phyloP scores from a whole-genome alignment of 2,888 invertebrate species.

The Dolichopus griseipennis region DNA sequence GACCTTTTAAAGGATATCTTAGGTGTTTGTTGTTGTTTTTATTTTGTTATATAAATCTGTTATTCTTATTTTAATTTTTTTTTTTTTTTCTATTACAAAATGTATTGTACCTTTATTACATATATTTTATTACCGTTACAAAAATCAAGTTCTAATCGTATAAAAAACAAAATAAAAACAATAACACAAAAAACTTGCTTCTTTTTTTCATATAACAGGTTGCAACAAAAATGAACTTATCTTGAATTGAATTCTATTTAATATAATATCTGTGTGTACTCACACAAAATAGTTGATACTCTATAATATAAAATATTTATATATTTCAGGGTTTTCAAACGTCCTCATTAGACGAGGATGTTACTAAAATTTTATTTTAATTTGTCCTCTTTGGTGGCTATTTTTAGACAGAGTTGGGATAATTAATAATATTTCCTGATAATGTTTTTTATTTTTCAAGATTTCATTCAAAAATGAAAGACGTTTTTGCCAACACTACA shows the following conservation, averaged over 20 bases:
- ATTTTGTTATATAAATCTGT: background rate
- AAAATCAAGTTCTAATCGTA: background rate
- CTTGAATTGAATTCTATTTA: background rate
- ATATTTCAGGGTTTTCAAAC: no score
- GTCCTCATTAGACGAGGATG: no score
- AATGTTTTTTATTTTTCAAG: no score
- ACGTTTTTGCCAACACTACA: no score
- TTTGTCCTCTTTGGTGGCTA: no score
- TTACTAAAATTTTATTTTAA: no score
- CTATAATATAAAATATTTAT: no score
- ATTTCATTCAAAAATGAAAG: no score
- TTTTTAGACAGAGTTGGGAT: no score
- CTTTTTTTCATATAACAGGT: background rate
- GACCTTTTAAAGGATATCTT: background rate
- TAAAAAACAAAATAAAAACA: no score
- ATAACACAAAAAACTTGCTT: background rate
- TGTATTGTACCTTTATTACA: slow-evolving; percentile 3
- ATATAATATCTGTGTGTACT: no score
- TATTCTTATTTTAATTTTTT: background rate
- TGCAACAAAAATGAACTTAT: background rate
- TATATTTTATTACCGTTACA: slow-evolving; percentile 6
- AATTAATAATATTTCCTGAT: no score
- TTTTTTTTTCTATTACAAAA: background rate
- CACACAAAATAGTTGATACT: background rate
- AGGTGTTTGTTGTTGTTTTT: background rate